Base-by-base conservation (phyloP, 2,888 invertebrate genomes). In the Tenthredo distinguenda region DNA sequence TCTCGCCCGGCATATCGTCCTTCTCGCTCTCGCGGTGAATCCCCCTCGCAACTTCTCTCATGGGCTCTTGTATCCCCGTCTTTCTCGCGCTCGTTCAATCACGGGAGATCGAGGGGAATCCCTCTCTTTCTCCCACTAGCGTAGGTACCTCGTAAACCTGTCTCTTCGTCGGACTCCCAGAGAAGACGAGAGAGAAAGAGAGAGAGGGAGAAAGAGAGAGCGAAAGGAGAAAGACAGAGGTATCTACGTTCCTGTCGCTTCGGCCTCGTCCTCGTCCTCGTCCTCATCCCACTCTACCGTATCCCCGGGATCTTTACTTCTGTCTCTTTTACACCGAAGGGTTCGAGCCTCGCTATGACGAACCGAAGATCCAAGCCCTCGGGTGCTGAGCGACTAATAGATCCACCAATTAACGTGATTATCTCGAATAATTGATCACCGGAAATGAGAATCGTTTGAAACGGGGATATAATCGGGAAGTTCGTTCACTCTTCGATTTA, bases 391-490 rank as follows among this genome's bases (percentile, higher is more conserved):
- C 55, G 71, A 84, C 86, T 85, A 86, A 87, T 85, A 65, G 87
- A 86, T 84, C 43, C 72, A 81, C 85, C 86, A 85, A 86, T 87
- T 85, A 84, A 68, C 76, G 71, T 84, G 85, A 85, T 86, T 87
- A 87, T 86, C 82, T 85, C 86, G 85, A 31, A 79, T 86, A 85
- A 86, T 86, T 87, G 86, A 85, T 86, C 72, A 79, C 26, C 79
- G 43, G 85, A 85, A 85, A 84, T 87, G 85, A 87, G 87, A 87
- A 62, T 37, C 7, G 7, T 31, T 10, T 43, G 21, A 40, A 74
- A 74, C 43, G n/a, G 74, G 10, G 18, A 43, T 74, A 43, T 43
- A 21, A 72, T 21, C 43, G 40, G 40, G 21, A 21, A n/a, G 72
- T 40, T 72, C 1, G 7, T 68, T 68, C 43, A 1, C 3, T 43